A percentile compares a stretch with the other conserved stretches of the same genome.
These are phyloP conservation scores for Aphelenchoides fujianensis DNA, from an alignment of 1,140 invertebrate genomes.

Conservation along the genomic window DNA sequence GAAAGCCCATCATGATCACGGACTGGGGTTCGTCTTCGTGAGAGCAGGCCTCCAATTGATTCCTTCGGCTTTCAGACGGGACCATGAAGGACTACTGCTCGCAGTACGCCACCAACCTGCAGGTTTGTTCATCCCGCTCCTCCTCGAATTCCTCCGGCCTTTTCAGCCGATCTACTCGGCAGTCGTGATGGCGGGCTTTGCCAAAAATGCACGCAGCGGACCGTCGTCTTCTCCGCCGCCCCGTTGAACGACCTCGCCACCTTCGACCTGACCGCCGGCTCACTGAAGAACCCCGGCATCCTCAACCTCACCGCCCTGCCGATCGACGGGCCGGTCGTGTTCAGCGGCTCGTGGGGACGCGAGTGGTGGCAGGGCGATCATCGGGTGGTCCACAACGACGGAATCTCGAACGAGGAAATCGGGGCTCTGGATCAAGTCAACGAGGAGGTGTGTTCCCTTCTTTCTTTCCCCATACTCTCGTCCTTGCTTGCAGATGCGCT, in stretches of 20 bases:
- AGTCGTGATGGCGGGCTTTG: conserved; percentile 53
- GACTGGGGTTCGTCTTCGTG: too few species aligned
- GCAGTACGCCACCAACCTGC: conserved; percentile 61
- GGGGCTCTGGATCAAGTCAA: conserved; percentile 30
- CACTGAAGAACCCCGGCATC: too few species aligned
- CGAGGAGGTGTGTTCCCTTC: conserved; percentile 32
- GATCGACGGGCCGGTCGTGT: conserved; percentile 59
- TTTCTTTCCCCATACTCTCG: conserved; percentile 1
- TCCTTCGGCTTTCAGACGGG: too few species aligned
- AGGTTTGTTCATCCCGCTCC: conserved; percentile 34
- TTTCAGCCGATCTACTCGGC: conserved; percentile 59
- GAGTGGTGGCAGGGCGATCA: conserved; percentile 61
- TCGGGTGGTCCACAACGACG: conserved; percentile 60
- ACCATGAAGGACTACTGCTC: conserved; percentile 62
- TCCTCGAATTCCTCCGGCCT: neutral
- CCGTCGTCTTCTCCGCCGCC: conserved; percentile 59
- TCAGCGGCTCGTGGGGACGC: conserved; percentile 61
- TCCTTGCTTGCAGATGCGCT: conserved; percentile 36
- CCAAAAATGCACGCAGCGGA: conserved; percentile 48
- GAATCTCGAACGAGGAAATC: conserved; percentile 49
- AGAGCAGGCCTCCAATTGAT: too few species aligned
- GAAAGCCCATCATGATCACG: conserved; percentile 58
- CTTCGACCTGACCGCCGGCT: too few species aligned
- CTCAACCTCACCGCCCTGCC: conserved; percentile 59
- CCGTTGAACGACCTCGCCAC: too few species aligned